Percentiles rank a stretch among this genome's conserved stretches.
These are phyloP conservation scores for Trinectes maculatus DNA, from an alignment of 2,113 vertebrate species.

Conservation along the genomic window DNA sequence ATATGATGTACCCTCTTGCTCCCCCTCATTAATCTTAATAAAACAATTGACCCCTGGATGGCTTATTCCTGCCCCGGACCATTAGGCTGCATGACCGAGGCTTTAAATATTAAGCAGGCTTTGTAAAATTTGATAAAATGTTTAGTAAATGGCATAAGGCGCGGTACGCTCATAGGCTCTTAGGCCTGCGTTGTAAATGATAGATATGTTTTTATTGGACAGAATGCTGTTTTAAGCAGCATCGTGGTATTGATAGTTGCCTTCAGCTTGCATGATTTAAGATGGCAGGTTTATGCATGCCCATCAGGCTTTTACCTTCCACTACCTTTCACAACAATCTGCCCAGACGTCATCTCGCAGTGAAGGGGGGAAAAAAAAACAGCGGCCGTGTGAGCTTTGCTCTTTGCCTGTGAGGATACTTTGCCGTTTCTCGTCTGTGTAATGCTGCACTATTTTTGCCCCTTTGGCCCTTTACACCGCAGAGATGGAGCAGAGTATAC, in stretches of 20 bases:
- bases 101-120: conserved; percentile 84
- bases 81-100: conserved; percentile 75
- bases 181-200: conserved; percentile 69
- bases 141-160: conserved; percentile 77
- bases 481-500: conserved; percentile 41
- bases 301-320: conserved; percentile 47
- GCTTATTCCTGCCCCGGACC: conserved; percentile 76
- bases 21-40: conserved; percentile 83
- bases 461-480: conserved; percentile 50
- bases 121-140: conserved; percentile 81
- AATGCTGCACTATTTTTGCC: conserved; percentile 41
- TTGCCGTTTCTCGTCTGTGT: conserved; percentile 19
- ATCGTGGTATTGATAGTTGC: conserved; percentile 65
- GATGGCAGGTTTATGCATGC: conserved; percentile 58
- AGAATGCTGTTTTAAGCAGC: conserved; percentile 75
- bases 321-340: conserved; percentile 35
- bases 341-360: conserved; percentile 25
- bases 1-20: conserved; percentile 77
- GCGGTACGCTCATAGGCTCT: conserved; percentile 33
- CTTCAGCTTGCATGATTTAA: conserved; percentile 68
- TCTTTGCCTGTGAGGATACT: conserved; percentile 5
- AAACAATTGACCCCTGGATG: conserved; percentile 83
- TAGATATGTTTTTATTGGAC: conserved; percentile 74
- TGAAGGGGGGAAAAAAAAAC: neutral
- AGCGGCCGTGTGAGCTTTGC: conserved; percentile 1